Evolutionary conservation across 2,888 invertebrate species (phyloP).

Genomic region (Drosophila dives): DNA sequence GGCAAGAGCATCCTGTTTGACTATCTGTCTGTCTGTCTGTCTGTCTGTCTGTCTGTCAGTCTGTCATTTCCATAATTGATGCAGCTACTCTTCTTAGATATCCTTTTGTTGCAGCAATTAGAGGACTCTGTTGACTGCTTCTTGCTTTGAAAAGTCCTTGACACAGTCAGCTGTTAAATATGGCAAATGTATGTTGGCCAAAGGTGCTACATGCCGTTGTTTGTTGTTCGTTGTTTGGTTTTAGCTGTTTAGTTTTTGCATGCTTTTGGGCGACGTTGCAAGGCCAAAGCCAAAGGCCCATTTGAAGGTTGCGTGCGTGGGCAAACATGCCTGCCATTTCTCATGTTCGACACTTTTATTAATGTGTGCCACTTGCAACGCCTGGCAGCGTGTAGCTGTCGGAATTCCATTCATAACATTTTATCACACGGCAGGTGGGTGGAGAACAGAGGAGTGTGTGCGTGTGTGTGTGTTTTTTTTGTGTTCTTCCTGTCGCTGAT

Average conservation of each 20-base stretch:
- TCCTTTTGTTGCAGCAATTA: constrained; percentile 12
- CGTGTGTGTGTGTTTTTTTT: constrained; percentile 34
- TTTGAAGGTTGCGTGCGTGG: constrained; percentile 68
- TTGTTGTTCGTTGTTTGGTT: constrained; percentile 10
- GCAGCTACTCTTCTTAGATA: constrained; percentile 17
- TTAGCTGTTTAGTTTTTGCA: constrained; percentile 45
- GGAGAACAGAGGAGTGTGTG: constrained; percentile 1
- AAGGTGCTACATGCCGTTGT: constrained; percentile 25
- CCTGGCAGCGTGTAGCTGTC: constrained; percentile 53
- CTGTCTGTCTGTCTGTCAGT: constrained; percentile 3
- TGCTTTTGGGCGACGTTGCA: constrained; percentile 65
- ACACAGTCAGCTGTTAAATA: constrained; percentile 60
- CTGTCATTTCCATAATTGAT: constrained; percentile 66
- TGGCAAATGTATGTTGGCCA: constrained; percentile 35
- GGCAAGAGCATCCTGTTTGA: constrained; percentile 35
- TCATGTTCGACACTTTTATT: constrained; percentile 75
- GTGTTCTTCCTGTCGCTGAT: constrained; percentile 42
- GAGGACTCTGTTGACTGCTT: constrained; percentile 1
- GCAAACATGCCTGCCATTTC: constrained; percentile 20
- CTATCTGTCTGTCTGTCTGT: not conserved
- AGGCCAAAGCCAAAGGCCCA: constrained; percentile 55
- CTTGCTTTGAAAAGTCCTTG: constrained; percentile 50
- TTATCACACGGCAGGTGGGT: constrained; percentile 37
- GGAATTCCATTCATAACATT: constrained; percentile 73
- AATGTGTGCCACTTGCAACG: constrained; percentile 68